Evolutionary conservation across 1,140 invertebrate genomes (phyloP).

Genomic region (Tigriopus japonicus): DNA sequence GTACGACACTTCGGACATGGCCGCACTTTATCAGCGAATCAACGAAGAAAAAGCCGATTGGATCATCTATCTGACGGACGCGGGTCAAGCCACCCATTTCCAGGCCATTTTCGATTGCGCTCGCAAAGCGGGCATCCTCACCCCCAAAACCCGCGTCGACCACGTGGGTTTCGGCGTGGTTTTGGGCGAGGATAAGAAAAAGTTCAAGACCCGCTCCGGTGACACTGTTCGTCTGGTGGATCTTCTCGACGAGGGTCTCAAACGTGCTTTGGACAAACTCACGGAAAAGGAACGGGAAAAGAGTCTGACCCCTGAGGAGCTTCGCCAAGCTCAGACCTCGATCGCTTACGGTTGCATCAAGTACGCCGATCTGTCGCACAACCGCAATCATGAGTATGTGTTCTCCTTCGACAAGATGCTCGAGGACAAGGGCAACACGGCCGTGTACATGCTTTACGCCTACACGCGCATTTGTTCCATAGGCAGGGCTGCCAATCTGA

Average conservation of each 20-base stretch:
- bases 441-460: constrained; percentile 90
- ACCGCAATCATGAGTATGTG: constrained; percentile 81
- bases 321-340: constrained; percentile 63
- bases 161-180: constrained; percentile 94
- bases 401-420: constrained; percentile 99
- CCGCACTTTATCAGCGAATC: constrained; percentile 65
- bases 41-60: constrained; percentile 72
- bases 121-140: constrained; percentile 23
- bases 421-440: constrained; percentile 96
- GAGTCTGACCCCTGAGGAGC: constrained; percentile 58
- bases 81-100: constrained; percentile 66
- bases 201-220: constrained; percentile 95
- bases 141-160: constrained; percentile 48
- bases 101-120: constrained; percentile 36
- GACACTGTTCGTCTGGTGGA: constrained; percentile 79
- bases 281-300: constrained; percentile 77
- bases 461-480: constrained; percentile 85
- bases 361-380: constrained; percentile 90
- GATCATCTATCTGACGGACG: constrained; percentile 88
- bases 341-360: constrained; percentile 97
- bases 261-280: constrained; percentile 47
- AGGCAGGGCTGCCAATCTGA: constrained; percentile 50
- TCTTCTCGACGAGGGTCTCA: constrained; percentile 74
- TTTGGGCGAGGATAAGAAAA: constrained; percentile 94
- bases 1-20: constrained; percentile 97